Percentiles rank a stretch among this genome's conserved stretches.
Evolutionary conservation across 1,140 invertebrate species (phyloP).

Genomic region (Sinonovacula constricta): DNA sequence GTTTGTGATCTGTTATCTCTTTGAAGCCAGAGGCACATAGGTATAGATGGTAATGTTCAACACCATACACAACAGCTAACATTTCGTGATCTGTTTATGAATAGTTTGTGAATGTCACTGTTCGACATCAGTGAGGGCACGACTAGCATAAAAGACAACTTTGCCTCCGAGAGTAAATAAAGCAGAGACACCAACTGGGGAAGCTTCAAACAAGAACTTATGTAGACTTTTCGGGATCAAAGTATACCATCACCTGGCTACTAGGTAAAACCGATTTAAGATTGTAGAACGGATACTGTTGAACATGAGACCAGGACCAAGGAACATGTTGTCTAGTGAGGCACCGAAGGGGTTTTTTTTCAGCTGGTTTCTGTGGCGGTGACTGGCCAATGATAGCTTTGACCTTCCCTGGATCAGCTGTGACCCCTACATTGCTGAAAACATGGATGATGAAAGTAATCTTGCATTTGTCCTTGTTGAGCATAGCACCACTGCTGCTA

Average conservation of each 20-base stretch:
- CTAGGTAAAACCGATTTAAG: conserved; percentile 22
- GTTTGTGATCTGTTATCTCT: conserved; percentile 71
- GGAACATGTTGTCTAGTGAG: conserved; percentile 30
- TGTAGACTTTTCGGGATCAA: conserved; percentile 37
- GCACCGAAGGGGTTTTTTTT: conserved; percentile 15
- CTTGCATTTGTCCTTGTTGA: conserved; percentile 46
- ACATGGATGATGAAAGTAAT: conserved; percentile 36
- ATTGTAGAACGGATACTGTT: conserved; percentile 14
- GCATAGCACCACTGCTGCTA: conserved; percentile 30
- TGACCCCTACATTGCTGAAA: conserved; percentile 22
- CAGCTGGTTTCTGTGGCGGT: no score
- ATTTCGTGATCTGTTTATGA: conserved; percentile 79
- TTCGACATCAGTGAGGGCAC: conserved; percentile 68
- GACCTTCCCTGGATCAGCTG: conserved; percentile 40
- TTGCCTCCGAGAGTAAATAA: conserved; percentile 64
- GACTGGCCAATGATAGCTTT: conserved; percentile 11
- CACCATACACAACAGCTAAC: conserved; percentile 64
- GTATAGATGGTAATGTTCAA: conserved; percentile 67
- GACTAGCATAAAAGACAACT: conserved; percentile 74
- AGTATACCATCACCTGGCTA: no score
- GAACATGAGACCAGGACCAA: conserved; percentile 26
- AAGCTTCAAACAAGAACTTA: conserved; percentile 58
- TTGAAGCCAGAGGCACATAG: conserved; percentile 60
- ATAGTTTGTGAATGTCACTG: conserved; percentile 71
- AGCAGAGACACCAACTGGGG: conserved; percentile 75